Base-by-base conservation (phyloP, 2,797 vertebrate species). In the Pangasius djambal region DNA sequence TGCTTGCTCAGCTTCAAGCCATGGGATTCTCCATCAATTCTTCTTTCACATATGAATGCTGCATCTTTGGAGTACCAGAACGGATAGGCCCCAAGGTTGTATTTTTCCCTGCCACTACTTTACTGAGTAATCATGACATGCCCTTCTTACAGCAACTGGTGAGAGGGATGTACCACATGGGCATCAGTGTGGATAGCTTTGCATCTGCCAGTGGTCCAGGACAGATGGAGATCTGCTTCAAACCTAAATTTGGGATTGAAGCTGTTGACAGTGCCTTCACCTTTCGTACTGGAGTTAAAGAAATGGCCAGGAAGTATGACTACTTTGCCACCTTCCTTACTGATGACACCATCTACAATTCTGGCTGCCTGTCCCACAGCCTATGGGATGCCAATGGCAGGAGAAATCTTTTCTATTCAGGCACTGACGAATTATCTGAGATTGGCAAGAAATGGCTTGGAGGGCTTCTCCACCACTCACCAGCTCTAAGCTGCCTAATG, bases 41-140 rank as follows among this genome's bases (percentile, higher is more conserved):
- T 1, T 97, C 97, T 65, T 99, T 99, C 94, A 97, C 96, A 31
- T 99, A 98, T 1, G 97, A 99, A 93, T 99, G 98, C 94, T 98
- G 97, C 55, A 95, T 99, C 85, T 97, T 98, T 4, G 96, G 97
- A 1, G 93, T 97, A n/a, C 96, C 97, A 0, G 97, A 99, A 88
- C 95, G 96, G 12, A 95, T 98, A 78, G 97, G 97, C 90, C 96
- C 98, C 0, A 98, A 98, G 93, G 95, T 97, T 3, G 93, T 98
- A 52, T 94, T 97, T 91, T 98, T 99, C 89, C 98, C 98, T 0
- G 97, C 97, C 69, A 97, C 97, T 61, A 97, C 97, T 0, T 93
- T 98, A 88, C 95, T 98, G 15, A 97, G 97, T 92, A 97, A 97
- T 92, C 97, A 98, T 0, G 97, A 98, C 92, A 96, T 97, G 93